Evolutionary conservation across 1,140 invertebrate genomes (phyloP), one percentile per base, ranked within the genome.

Genomic region (Coptotermes formosanus): DNA sequence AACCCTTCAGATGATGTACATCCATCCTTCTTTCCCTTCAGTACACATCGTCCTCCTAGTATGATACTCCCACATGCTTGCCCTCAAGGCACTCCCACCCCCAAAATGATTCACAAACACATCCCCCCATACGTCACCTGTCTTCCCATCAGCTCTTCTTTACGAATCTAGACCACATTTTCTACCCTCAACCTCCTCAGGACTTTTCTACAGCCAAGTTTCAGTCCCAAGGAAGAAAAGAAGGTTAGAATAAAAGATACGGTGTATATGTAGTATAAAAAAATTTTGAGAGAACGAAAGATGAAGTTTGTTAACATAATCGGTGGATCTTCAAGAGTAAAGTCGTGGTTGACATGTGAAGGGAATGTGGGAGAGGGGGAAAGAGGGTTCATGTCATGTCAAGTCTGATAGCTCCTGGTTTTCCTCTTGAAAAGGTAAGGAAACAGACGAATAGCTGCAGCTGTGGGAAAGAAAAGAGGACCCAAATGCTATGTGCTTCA

Each of bases 221-320:
- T 75, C 64, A 75, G 64, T 75, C 25, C 4, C 25, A 75, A n/a
- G 64, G 30, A 75, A n/a, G n/a, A 9, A 30, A 30, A n/a, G 64
- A 30, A n/a, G 64, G 64, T 30, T 75, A 25, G 64, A 75, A 75
- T 75, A 75, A 75, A 75, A 75, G 64, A 75, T 75, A 75, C 9
- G 25, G 64, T 75, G 14, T 8, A 16, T 75, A 75, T 75, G 14
- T 75, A 30, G 25, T 30, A 30, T 16, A 75, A 30, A 75, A 55
- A 83, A 83, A 83, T 43, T 52, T 83, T 8, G 32, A 30, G 82
- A 52, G 82, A 83, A 83, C 21, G 82, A 83, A 83, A 83, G 43
- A 83, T 83, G 82, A 83, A 83, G 82, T 83, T 83, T 83, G 82
- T 83, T 83, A 83, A 83, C 82, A 83, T 83, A 83, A 83, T 83